phyloP scores from a whole-genome alignment of 2,888 invertebrate genomes.

The Rotaria socialis region DNA sequence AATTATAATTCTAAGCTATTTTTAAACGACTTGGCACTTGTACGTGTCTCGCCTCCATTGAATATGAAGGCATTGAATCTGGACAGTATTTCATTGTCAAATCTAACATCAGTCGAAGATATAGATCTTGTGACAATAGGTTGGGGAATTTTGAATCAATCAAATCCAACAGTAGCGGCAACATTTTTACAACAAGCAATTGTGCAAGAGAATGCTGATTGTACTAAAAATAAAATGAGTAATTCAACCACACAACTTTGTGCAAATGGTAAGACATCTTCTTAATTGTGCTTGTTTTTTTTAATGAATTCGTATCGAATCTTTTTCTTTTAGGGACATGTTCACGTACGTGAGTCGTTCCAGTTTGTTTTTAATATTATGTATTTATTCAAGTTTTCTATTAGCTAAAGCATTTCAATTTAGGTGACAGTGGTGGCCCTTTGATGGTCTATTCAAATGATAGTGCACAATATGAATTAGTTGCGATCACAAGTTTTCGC shows the following conservation, averaged over 20 bases:
- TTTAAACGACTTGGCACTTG: not conserved
- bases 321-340: not conserved
- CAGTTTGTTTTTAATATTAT: too few species aligned
- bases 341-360: not conserved
- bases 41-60: not conserved
- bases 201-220: not conserved
- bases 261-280: not conserved
- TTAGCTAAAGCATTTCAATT: not conserved
- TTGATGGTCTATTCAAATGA: not conserved
- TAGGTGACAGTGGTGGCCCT: not conserved
- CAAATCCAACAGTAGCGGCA: too few species aligned
- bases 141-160: too few species aligned
- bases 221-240: not conserved
- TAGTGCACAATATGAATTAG: not conserved
- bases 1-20: not conserved
- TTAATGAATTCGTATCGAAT: too few species aligned
- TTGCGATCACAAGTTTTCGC: not conserved
- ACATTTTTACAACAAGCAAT: not conserved
- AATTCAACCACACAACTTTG: not conserved
- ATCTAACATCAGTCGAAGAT: not conserved
- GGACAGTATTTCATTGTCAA: not conserved
- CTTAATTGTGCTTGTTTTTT: too few species aligned
- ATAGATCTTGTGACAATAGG: not conserved
- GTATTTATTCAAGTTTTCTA: not conserved
- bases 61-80: not conserved